These are phyloP conservation scores for Tinea pellionella DNA, from an alignment of 2,888 invertebrate genomes.

Conservation along the genomic window DNA sequence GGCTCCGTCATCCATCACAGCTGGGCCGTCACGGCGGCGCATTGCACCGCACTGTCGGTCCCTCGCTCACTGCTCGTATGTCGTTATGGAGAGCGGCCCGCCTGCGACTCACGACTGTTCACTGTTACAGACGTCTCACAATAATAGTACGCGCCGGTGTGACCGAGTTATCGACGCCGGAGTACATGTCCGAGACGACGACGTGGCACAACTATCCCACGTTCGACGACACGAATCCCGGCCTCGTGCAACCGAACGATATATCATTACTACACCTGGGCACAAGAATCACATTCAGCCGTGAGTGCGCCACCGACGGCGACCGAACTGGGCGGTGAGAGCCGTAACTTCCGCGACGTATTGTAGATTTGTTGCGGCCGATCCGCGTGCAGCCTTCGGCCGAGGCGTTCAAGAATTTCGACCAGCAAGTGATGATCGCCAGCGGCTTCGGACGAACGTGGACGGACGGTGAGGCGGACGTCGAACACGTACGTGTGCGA, in stretches of 20 bases:
- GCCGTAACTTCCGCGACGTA: no score
- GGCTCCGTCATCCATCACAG: constrained; percentile 39
- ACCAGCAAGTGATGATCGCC: constrained; percentile 28
- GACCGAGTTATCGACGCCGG: constrained; percentile 29
- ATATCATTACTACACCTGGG: constrained; percentile 36
- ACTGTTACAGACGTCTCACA: constrained; percentile 28
- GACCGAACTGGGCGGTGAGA: no score
- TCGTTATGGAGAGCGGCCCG: neutral
- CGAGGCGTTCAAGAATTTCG: constrained; percentile 39
- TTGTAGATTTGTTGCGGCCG: constrained; percentile 32
- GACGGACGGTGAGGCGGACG: constrained; percentile 41
- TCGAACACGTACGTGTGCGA: no score
- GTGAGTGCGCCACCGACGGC: no score
- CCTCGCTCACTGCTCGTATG: neutral
- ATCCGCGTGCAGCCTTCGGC: constrained; percentile 37
- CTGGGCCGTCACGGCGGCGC: constrained; percentile 51
- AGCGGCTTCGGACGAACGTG: constrained; percentile 51
- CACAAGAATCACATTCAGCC: constrained; percentile 27
- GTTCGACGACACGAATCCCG: constrained; percentile 27
- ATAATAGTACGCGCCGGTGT: constrained; percentile 44
- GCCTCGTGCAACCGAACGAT: constrained; percentile 43
- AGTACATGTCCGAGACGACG: constrained; percentile 35
- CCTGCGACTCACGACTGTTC: no score
- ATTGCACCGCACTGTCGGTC: constrained; percentile 47
- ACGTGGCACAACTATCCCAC: constrained; percentile 44